Conservation (phyloP, 2,888 invertebrate species). For the Agrochola macilenta region DNA sequence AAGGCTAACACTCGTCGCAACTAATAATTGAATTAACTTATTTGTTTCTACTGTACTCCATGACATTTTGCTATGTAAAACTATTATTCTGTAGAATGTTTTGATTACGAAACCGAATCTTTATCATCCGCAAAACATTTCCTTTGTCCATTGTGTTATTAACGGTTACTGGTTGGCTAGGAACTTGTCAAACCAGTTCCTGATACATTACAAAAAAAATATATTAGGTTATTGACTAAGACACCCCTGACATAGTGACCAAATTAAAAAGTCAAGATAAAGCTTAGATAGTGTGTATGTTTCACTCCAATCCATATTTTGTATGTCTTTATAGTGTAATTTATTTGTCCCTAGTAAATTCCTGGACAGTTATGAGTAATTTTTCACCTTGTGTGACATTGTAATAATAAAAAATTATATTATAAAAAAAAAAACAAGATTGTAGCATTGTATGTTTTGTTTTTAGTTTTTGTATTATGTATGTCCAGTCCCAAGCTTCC, state of each 20-base stretch:
- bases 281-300: slow-evolving; percentile 12
- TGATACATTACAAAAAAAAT: slow-evolving; percentile 17
- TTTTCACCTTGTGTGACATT: slow-evolving; percentile 52
- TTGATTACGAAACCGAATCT: slow-evolving; percentile 75
- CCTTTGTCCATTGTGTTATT: slow-evolving; percentile 66
- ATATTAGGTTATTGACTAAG: slow-evolving; percentile 52
- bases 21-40: slow-evolving; percentile 69
- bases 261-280: slow-evolving; percentile 38
- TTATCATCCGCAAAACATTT: slow-evolving; percentile 72
- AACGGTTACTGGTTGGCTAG: slow-evolving; percentile 31
- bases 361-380: neutral
- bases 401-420: neutral
- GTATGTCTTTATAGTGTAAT: neutral
- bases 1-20: slow-evolving; percentile 74
- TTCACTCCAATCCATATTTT: neutral
- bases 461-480: slow-evolving; percentile 4
- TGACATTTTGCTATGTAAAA: slow-evolving; percentile 30
- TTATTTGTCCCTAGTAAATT: neutral
- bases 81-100: slow-evolving; percentile 66
- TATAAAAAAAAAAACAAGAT: neutral
- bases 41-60: slow-evolving; percentile 23
- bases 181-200: slow-evolving; percentile 36
- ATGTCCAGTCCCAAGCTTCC: neutral
- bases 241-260: slow-evolving; percentile 49
- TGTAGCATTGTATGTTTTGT: slow-evolving; percentile 12